phyloP scores from a whole-genome alignment of 2,888 invertebrate species.

The Pocota personata region DNA sequence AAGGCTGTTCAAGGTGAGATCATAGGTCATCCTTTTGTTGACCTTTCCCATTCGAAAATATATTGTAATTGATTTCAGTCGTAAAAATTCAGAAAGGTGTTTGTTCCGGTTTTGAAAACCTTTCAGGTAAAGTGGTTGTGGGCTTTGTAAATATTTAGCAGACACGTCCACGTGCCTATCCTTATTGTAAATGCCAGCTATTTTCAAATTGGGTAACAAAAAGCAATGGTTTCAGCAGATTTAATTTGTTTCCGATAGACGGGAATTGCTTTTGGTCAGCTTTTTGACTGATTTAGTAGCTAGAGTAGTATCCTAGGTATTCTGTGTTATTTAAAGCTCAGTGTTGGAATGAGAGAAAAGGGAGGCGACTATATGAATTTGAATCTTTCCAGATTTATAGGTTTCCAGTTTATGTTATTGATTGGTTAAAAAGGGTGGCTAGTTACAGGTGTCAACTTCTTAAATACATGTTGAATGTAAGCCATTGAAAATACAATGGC shows the following conservation, averaged over 20 bases:
- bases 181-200: not conserved
- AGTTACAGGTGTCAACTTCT: no score
- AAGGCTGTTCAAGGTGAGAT: not conserved
- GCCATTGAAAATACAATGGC: no score
- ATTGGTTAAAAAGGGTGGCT: no score
- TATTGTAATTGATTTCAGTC: constrained; percentile 5
- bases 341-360: no score
- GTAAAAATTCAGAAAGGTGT: not conserved
- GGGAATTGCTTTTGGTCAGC: not conserved
- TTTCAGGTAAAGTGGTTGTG: not conserved
- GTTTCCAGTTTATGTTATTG: no score
- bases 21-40: not conserved
- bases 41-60: constrained; percentile 6
- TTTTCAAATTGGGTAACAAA: not conserved
- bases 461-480: no score
- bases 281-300: not conserved
- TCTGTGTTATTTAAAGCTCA: no score
- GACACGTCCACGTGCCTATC: not conserved
- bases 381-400: no score
- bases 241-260: not conserved
- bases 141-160: not conserved
- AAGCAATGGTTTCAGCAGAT: not conserved
- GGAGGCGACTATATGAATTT: no score
- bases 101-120: not conserved
- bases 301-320: no score